Evolutionary conservation across 2,797 vertebrate species (phyloP), one percentile per base, ranked within the genome.

Genomic region (Luscinia megarhynchos): DNA sequence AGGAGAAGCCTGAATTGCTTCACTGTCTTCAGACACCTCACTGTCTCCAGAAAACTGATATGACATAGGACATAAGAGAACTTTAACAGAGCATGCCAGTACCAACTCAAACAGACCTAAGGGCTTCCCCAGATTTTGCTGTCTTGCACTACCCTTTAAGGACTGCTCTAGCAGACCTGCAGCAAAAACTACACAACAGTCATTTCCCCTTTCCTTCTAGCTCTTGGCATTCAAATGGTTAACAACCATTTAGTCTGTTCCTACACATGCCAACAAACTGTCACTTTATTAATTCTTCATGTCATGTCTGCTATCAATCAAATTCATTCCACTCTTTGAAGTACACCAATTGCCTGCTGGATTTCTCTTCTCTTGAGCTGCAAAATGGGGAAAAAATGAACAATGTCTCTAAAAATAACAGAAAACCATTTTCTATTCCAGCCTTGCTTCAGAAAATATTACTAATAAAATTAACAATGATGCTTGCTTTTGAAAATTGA

Each of bases 21-120:
- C 22, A 12, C 43, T n/a, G 10, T 50, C 45, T 73, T 40, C 11
- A 34, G 20, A 34, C n/a, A n/a, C 22, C 8, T 48, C 22, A 12
- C 43, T n/a, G 10, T 50, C 45, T 73, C 43, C 11, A 34, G 20
- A 34, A 36, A 57, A 6, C 6, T 1, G 7, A 30, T 1, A 1
- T 9, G 11, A 14, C 11, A 41, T 3, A 0, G 0, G 29, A 12
- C 1, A 0, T 23, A 16, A 41, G 5, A 77, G 5, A 14, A 48
- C 15, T 63, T 87, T 4, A 55, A 17, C 16, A 63, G 21, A 40
- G 2, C 1, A 1, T 7, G 7, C 10, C 36, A 48, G 2, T 38
- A 51, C 11, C 21, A 57, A 7, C 7, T 30, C n/a, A 59, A 64
- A 46, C 4, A 68, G 24, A 54, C 12, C 7, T 38, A 34, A 61